Conservation (phyloP, 1,140 invertebrate species). For the Anthonomus grandis region DNA sequence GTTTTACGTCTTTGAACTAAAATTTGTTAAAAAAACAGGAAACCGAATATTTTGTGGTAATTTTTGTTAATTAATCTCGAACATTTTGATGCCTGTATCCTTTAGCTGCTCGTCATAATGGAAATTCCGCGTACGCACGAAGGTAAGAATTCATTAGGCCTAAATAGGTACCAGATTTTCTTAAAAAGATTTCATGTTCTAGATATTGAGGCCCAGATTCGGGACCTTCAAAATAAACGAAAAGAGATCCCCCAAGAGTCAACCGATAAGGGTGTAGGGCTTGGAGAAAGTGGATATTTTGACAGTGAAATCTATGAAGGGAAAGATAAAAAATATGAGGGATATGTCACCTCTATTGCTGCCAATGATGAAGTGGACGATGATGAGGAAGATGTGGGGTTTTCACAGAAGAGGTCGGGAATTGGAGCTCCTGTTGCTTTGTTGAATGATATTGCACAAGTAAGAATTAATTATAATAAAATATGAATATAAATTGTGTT, state of each 20-base stretch:
- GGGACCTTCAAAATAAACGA: conserved; percentile 85
- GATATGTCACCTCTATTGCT: conserved; percentile 94
- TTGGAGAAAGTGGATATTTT: conserved; percentile 85
- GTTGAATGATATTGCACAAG: conserved; percentile 86
- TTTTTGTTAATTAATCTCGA: too few species aligned
- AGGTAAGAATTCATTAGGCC: conserved; percentile 2
- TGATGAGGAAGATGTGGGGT: conserved; percentile 81
- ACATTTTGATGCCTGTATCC: too few species aligned
- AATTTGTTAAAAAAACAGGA: too few species aligned
- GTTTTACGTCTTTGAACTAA: too few species aligned
- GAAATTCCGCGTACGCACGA: conserved; percentile 21
- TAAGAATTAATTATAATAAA: conserved; percentile 50
- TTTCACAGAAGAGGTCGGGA: conserved; percentile 66
- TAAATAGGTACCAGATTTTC: background rate
- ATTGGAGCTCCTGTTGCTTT: conserved; percentile 85
- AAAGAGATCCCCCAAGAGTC: conserved; percentile 68
- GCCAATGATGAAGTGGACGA: conserved; percentile 87
- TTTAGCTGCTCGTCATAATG: conserved; percentile 5
- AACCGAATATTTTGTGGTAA: too few species aligned
- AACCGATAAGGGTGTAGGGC: conserved; percentile 68
- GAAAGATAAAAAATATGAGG: conserved; percentile 80
- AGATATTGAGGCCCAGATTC: conserved; percentile 94
- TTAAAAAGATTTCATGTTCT: conserved; percentile 18
- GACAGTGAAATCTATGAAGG: conserved; percentile 92
- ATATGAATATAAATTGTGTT: background rate